phyloP scores from a whole-genome alignment of 2,113 vertebrate species.

The Balaeniceps rex region DNA sequence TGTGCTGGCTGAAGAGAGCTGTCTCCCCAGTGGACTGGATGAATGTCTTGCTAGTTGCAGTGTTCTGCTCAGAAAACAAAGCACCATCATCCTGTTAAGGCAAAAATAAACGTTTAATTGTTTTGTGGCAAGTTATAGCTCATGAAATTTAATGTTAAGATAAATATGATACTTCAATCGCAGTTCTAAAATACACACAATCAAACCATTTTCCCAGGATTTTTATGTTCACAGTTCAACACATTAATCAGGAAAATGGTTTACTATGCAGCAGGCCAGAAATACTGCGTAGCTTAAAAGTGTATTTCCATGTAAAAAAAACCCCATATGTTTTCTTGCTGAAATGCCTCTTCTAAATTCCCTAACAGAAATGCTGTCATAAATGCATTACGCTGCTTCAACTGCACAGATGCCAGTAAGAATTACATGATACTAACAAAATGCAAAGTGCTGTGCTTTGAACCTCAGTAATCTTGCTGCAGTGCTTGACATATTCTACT shows the following conservation, averaged over 20 bases:
- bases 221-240: neutral
- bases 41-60: constrained; percentile 38
- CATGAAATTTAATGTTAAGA: neutral
- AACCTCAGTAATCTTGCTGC: constrained; percentile 32
- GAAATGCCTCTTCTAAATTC: constrained; percentile 20
- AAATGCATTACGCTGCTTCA: constrained; percentile 9
- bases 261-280: neutral
- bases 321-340: neutral
- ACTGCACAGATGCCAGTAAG: constrained; percentile 3
- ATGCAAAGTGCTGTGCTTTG: constrained; percentile 45
- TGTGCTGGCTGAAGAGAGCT: constrained; percentile 9
- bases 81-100: constrained; percentile 63
- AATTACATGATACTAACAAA: constrained; percentile 38
- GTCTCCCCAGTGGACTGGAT: constrained; percentile 35
- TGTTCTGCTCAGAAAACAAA: constrained; percentile 58
- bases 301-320: neutral
- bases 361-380: constrained; percentile 14
- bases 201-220: neutral
- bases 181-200: neutral
- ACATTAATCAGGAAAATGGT: neutral
- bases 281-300: neutral
- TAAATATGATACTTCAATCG: neutral
- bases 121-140: neutral
- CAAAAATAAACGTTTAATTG: constrained; percentile 20
- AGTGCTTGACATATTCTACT: neutral